Conservation (phyloP, 2,888 invertebrate genomes). For the Dromius quadrimaculatus region DNA sequence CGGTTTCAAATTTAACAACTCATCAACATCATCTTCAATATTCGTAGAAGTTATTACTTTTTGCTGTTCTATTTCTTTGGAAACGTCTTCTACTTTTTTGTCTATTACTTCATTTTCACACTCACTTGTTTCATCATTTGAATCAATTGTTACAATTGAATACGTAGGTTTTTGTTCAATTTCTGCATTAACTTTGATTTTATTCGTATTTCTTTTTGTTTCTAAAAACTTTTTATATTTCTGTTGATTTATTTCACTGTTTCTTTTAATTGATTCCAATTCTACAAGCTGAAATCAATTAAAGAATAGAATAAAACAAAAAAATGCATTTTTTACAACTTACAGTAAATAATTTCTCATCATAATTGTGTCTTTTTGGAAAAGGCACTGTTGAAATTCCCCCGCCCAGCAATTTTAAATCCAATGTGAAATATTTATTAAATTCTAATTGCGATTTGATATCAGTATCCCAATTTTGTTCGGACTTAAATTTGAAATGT, state of each 20-base stretch:
- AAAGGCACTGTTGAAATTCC: conserved; percentile 29
- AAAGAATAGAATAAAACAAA: no score
- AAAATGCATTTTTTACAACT: no score
- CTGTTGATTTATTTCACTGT: conserved; percentile 13
- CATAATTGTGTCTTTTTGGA: conserved; percentile 20
- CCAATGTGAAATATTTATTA: conserved; percentile 37
- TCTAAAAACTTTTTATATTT: conserved; percentile 31
- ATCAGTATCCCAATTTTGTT: conserved; percentile 36
- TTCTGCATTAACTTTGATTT: not conserved
- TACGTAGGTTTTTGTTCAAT: not conserved
- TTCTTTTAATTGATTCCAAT: conserved; percentile 16
- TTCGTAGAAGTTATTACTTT: not conserved
- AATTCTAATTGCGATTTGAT: conserved; percentile 23
- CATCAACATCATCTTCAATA: conserved; percentile 17
- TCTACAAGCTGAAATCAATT: conserved; percentile 2
- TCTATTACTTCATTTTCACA: not conserved
- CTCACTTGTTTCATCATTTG: not conserved
- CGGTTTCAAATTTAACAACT: conserved; percentile 15
- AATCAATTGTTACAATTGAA: not conserved
- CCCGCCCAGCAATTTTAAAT: conserved; percentile 33
- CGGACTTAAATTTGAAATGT: conserved; percentile 41
- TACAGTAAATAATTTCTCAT: conserved; percentile 33
- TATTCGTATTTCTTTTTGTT: conserved; percentile 13
- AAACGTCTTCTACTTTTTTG: not conserved
- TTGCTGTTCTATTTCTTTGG: conserved; percentile 21